A percentile compares a stretch with the other conserved stretches of the same genome.
Conservation (phyloP, 1,140 invertebrate genomes). For the Eueides isabella region DNA sequence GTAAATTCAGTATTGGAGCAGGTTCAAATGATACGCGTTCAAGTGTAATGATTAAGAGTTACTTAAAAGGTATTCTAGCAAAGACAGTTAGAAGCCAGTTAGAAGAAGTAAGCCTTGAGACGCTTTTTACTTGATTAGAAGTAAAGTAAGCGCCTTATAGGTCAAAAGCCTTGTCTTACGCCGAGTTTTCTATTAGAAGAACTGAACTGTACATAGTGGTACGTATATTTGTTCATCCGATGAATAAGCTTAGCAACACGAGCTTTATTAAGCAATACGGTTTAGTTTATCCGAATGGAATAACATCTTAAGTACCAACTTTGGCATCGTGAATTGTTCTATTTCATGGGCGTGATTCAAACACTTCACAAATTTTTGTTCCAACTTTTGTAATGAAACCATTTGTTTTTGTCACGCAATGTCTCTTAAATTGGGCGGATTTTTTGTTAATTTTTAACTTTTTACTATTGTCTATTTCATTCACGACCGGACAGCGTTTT, state of each 20-base stretch:
- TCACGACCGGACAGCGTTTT: constrained; percentile 29
- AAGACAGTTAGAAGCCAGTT: constrained; percentile 26
- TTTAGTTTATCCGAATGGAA: constrained; percentile 1
- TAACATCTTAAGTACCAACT: constrained; percentile 1
- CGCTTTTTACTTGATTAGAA: constrained; percentile 31
- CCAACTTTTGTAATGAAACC: too few species aligned
- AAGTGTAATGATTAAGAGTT: not conserved
- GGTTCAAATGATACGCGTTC: not conserved
- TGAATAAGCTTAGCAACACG: constrained; percentile 1
- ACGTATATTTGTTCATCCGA: not conserved
- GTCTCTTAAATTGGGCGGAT: too few species aligned
- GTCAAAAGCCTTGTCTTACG: constrained; percentile 24
- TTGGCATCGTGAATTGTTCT: not conserved
- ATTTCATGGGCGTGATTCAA: too few species aligned
- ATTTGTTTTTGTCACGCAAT: too few species aligned
- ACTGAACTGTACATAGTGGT: not conserved
- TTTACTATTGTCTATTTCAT: constrained; percentile 42
- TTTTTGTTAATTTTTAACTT: too few species aligned
- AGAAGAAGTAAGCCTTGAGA: constrained; percentile 24
- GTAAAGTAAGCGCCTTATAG: constrained; percentile 29
- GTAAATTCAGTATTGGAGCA: not conserved
- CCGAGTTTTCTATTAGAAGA: not conserved
- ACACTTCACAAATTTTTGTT: too few species aligned
- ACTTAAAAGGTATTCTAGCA: constrained; percentile 14
- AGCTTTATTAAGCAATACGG: not conserved